Conservation (phyloP, 1,140 invertebrate genomes). For the Drosophila nasuta region DNA sequence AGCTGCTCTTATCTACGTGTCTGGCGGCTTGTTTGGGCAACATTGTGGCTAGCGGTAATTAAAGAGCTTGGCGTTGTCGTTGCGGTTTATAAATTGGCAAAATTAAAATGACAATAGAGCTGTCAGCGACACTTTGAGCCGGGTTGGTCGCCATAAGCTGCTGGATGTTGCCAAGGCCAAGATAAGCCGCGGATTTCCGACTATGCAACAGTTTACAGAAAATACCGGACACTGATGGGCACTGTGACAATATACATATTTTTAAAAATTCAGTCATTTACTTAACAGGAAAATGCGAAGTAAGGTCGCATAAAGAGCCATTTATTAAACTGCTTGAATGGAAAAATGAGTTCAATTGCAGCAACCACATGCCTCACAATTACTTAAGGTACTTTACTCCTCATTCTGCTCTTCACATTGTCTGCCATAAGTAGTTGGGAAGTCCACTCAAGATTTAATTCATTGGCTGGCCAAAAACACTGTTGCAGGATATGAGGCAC, state of each 20-base stretch:
- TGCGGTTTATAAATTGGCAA: slow-evolving; percentile 77
- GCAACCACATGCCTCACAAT: background rate
- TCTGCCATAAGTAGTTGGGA: slow-evolving; percentile 9
- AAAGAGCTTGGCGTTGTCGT: slow-evolving; percentile 59
- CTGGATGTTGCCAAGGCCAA: slow-evolving; percentile 13
- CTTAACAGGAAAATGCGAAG: background rate
- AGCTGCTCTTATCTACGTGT: slow-evolving; percentile 66
- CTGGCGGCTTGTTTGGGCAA: slow-evolving; percentile 54
- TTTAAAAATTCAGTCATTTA: slow-evolving; percentile 1
- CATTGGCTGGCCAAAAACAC: slow-evolving; percentile 43
- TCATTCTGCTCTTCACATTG: too few species aligned
- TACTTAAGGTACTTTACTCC: slow-evolving; percentile 14
- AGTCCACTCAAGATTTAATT: slow-evolving; percentile 33
- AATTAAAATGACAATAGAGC: slow-evolving; percentile 79
- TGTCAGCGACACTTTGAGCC: slow-evolving; percentile 74
- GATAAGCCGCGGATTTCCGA: slow-evolving; percentile 24
- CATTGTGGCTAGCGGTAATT: slow-evolving; percentile 65
- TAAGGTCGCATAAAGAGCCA: background rate
- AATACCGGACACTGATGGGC: background rate
- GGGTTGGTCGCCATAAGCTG: slow-evolving; percentile 41
- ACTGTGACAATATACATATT: background rate
- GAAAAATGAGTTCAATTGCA: background rate
- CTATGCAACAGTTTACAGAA: slow-evolving; percentile 30
- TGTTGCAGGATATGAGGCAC: slow-evolving; percentile 52
- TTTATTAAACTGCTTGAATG: background rate